Percentiles rank a stretch among this genome's conserved stretches.
phyloP scores from a whole-genome alignment of 2,113 vertebrate genomes.

The Barnardius zonarius region DNA sequence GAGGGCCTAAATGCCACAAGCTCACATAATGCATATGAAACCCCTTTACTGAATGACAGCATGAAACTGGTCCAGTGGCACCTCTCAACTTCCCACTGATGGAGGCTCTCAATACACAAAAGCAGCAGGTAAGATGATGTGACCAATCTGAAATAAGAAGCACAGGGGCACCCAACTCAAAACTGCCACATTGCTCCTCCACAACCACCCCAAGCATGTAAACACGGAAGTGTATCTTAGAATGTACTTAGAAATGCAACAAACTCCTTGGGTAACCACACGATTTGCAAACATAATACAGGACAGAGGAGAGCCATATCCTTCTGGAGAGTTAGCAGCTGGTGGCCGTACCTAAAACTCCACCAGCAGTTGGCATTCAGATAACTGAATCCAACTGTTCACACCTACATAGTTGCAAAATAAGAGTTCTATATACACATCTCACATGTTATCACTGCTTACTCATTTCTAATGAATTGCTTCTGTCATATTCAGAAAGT shows the following conservation, averaged over 20 bases:
- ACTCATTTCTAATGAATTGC: not conserved
- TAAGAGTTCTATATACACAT: too few relatives aligned
- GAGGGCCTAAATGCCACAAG: not conserved
- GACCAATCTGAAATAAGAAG: not conserved
- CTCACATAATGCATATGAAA: not conserved
- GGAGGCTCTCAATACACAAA: not conserved
- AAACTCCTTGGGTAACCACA: too few relatives aligned
- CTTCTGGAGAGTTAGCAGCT: not conserved
- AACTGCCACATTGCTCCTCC: not conserved
- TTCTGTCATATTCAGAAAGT: not conserved
- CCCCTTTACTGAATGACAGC: not conserved
- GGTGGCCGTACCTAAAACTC: not conserved
- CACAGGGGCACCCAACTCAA: not conserved
- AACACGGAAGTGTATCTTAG: not conserved
- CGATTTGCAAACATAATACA: not conserved
- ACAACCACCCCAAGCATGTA: accelerated
- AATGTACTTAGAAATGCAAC: not conserved
- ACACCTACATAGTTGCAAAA: accelerated
- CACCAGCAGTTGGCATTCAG: not conserved
- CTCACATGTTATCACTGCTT: accelerated
- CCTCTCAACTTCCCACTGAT: not conserved
- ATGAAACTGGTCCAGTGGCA: not conserved
- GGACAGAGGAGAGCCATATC: not conserved
- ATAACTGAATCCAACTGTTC: not conserved
- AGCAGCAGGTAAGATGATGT: accelerated